Evolutionary conservation across 1,140 invertebrate genomes (phyloP).

Genomic region (Belonocnema kinseyi): DNA sequence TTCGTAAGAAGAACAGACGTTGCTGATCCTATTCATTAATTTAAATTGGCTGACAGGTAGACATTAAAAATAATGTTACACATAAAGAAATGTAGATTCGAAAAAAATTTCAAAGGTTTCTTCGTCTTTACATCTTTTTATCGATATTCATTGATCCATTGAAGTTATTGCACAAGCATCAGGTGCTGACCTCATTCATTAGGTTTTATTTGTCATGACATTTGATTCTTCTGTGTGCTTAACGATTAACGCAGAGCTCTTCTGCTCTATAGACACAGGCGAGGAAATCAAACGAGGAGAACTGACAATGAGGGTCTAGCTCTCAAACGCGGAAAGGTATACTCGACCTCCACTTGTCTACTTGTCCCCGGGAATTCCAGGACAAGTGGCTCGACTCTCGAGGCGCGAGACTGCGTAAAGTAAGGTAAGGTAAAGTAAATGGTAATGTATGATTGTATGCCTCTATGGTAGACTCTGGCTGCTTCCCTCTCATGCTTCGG

Average conservation of each 20-base stretch:
- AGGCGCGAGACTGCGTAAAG: slow-evolving; percentile 56
- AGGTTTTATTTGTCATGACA: slow-evolving; percentile 27
- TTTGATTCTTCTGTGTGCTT: slow-evolving; percentile 21
- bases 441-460: slow-evolving; percentile 50
- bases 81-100: too few relatives aligned
- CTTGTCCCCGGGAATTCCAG: slow-evolving; percentile 70
- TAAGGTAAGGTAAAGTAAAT: slow-evolving; percentile 63
- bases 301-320: slow-evolving; percentile 29
- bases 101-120: too few relatives aligned
- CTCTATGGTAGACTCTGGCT: slow-evolving; percentile 53
- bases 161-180: not conserved
- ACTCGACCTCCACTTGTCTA: slow-evolving; percentile 53
- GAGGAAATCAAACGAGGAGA: slow-evolving; percentile 14
- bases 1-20: too few relatives aligned
- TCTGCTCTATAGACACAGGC: slow-evolving; percentile 21
- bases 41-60: too few relatives aligned
- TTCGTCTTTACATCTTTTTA: too few relatives aligned
- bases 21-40: too few relatives aligned
- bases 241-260: slow-evolving; percentile 18
- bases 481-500: slow-evolving; percentile 51
- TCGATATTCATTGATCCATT: not conserved
- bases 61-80: too few relatives aligned
- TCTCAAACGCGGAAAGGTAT: slow-evolving; percentile 24
- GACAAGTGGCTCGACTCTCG: slow-evolving; percentile 65
- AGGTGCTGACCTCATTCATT: slow-evolving; percentile 16